Evolutionary conservation across 1,140 invertebrate genomes (phyloP), one percentile per base, ranked within the genome.

Genomic region (Drosophila watanabei): DNA sequence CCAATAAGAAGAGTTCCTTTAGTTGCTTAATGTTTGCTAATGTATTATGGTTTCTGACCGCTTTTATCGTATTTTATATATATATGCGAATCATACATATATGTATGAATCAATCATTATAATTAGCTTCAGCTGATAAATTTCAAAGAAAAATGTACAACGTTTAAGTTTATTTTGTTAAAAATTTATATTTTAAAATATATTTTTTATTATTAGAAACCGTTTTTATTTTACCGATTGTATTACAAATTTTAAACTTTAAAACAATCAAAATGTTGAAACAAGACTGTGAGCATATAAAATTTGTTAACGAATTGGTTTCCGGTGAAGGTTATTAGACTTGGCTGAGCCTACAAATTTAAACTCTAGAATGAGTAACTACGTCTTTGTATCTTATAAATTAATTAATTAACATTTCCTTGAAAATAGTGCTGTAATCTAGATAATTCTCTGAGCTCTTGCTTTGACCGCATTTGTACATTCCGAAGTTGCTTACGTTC

Each of bases 401-500:
- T 24, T 48, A 24, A 13, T 46, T 6, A 46, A 52, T 13, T 4
- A 37, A 3, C 4, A 30, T n/a, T 51, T 30, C 16, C 48, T 20
- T 16, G 18, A 56, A 35, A 11, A 7, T 10, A 20, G 13, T 56
- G 37, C 8, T 16, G 7, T 10, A 16, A 24, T 24, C 18, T 16
- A 24, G 46, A 49, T 16, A 28, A 2, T 10, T 41, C n/a, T 20
- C 16, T 1, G 3, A 24, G 20, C 37, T 66, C 3, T 20, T 35
- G 13, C 16, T 68, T 37, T 54, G 63, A 54, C 63, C 63, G 49
- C 49, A 46, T 52, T 48, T 71, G 64, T 69, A 46, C 8, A 54
- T 32, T 45, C n/a, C 16, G 49, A 43, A 43, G 20, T 28, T 33
- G 4, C 18, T 7, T 18, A 9, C 20, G 20, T 16, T 10, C 35